phyloP scores from a whole-genome alignment of 2,888 invertebrate species.

The Coecobrya sp. region DNA sequence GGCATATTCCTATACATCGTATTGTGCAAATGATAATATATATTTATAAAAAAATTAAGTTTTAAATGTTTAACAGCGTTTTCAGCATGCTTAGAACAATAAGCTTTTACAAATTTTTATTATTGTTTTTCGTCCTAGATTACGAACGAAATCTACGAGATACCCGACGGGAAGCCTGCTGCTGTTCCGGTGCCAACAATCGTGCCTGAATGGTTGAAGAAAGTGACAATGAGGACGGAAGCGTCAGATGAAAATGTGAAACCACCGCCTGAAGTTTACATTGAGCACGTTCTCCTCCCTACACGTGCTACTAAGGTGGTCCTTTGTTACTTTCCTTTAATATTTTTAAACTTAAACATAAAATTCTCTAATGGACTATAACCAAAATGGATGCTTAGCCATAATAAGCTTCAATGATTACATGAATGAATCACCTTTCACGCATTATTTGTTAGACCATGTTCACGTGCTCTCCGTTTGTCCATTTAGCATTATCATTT shows the following conservation, averaged over 20 bases:
- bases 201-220: constrained; percentile 85
- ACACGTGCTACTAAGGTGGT: constrained; percentile 86
- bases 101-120: background rate
- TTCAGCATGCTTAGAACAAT: no score
- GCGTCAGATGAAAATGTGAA: constrained; percentile 85
- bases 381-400: background rate
- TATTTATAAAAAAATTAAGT: no score
- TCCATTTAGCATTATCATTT: background rate
- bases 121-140: constrained; percentile 62
- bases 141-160: constrained; percentile 84
- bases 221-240: constrained; percentile 83
- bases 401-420: background rate
- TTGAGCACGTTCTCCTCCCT: constrained; percentile 86
- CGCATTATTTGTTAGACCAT: constrained; percentile 58
- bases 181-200: constrained; percentile 84
- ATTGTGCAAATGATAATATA: no score
- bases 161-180: constrained; percentile 86
- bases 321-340: constrained; percentile 55
- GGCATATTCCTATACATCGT: background rate
- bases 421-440: constrained; percentile 29
- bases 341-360: background rate
- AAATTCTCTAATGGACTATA: constrained; percentile 18
- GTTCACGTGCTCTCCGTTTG: constrained; percentile 33
- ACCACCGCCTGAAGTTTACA: constrained; percentile 85
- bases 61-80: no score